These are phyloP conservation scores for Palythoa heliodiscus DNA, from an alignment of 92 coral and sea anemone genomes.

Conservation along the genomic window DNA sequence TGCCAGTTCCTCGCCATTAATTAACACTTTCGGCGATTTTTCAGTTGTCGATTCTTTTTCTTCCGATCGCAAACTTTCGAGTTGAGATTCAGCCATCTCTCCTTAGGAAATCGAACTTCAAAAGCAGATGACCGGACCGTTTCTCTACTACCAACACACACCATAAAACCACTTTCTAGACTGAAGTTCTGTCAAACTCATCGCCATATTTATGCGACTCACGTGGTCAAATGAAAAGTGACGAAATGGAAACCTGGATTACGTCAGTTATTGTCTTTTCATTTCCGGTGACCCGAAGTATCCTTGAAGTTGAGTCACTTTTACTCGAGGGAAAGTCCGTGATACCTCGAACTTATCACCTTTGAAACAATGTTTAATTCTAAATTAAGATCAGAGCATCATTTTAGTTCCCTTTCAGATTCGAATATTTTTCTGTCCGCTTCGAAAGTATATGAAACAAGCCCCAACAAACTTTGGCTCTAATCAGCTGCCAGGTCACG, in stretches of 20 bases:
- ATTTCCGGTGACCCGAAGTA: slow-evolving; percentile 65
- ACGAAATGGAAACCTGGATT: slow-evolving; percentile 43
- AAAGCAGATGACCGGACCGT: slow-evolving; percentile 43
- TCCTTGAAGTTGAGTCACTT: not conserved
- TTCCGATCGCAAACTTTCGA: slow-evolving; percentile 47
- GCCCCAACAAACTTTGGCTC: not conserved
- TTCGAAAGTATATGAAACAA: not conserved
- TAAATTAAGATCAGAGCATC: not conserved
- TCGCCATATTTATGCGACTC: slow-evolving; percentile 63
- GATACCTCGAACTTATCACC: not conserved
- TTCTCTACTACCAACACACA: not conserved
- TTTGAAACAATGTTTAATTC: not conserved
- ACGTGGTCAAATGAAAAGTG: slow-evolving; percentile 70
- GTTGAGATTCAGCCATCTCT: slow-evolving; percentile 88
- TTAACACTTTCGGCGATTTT: slow-evolving; percentile 80
- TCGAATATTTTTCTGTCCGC: not conserved
- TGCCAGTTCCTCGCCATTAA: slow-evolving; percentile 74
- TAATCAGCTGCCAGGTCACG: not conserved
- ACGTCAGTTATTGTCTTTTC: slow-evolving; percentile 44
- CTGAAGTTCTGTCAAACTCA: slow-evolving; percentile 22
- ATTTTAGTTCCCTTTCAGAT: not conserved
- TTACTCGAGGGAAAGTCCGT: not conserved
- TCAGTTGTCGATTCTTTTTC: slow-evolving; percentile 52
- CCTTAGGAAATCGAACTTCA: slow-evolving; percentile 37
- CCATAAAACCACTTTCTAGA: slow-evolving; percentile 3